Percentiles rank a stretch among this genome's conserved stretches.
phyloP scores from a whole-genome alignment of 2,113 vertebrate genomes.

The Buteo buteo region DNA sequence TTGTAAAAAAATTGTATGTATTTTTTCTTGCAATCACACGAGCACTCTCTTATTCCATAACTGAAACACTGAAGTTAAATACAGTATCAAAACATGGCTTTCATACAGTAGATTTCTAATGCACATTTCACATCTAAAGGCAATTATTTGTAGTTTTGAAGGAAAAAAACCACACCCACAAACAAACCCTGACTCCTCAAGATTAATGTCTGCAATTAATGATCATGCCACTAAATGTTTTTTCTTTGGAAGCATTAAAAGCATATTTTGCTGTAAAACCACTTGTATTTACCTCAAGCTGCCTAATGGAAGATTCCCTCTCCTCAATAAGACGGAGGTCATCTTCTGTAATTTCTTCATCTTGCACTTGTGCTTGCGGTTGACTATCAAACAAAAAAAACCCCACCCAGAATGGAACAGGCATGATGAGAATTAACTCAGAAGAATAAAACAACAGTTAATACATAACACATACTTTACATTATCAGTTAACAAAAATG shows the following conservation, averaged over 20 bases:
- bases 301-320: constrained; percentile 87
- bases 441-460: background rate
- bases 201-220: background rate
- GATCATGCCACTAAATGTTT: background rate
- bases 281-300: constrained; percentile 82
- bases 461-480: background rate
- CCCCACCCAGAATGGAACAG: background rate
- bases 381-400: constrained; percentile 47
- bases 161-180: background rate
- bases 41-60: background rate
- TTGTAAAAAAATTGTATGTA: background rate
- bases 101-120: background rate
- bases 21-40: background rate
- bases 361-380: constrained; percentile 80
- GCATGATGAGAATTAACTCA: background rate
- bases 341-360: constrained; percentile 90
- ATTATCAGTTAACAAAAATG: background rate
- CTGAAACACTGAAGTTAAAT: background rate
- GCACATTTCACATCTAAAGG: background rate
- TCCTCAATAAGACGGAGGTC: constrained; percentile 92
- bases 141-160: background rate
- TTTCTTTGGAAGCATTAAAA: background rate
- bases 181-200: background rate
- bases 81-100: background rate
- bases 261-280: background rate